These are phyloP conservation scores for Ruditapes philippinarum DNA, from an alignment of 1,140 invertebrate genomes.

Conservation along the genomic window DNA sequence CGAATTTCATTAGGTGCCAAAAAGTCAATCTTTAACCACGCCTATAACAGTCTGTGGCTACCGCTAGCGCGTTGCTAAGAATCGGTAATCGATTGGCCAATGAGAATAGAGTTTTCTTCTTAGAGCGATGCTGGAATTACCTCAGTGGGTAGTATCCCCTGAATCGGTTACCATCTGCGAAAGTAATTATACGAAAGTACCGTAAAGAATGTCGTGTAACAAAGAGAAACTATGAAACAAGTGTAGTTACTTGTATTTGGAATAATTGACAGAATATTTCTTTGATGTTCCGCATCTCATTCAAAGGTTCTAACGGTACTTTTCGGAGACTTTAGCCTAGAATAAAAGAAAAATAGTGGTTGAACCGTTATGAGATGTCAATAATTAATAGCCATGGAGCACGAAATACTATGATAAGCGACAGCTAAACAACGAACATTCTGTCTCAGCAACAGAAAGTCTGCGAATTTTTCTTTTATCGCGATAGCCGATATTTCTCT, in stretches of 20 bases:
- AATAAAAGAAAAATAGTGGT: conserved; percentile 28
- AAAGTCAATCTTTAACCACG: conserved; percentile 64
- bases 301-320: conserved; percentile 32
- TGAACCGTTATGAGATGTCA: conserved; percentile 5
- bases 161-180: conserved; percentile 63
- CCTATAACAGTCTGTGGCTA: conserved; percentile 62
- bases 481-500: background rate
- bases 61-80: conserved; percentile 31
- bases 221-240: conserved; percentile 61
- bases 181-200: conserved; percentile 63
- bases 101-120: conserved; percentile 60
- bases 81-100: conserved; percentile 71
- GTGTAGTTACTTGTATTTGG: conserved; percentile 64
- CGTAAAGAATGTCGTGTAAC: conserved; percentile 57
- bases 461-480: conserved; percentile 27
- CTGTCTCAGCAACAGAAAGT: background rate
- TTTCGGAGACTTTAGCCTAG: conserved; percentile 10
- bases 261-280: conserved; percentile 44
- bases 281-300: conserved; percentile 38
- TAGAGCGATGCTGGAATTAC: conserved; percentile 48
- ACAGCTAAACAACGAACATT: background rate
- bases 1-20: conserved; percentile 61
- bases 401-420: background rate
- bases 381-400: conserved; percentile 40
- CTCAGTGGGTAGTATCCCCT: conserved; percentile 55